phyloP scores from a whole-genome alignment of 1,140 invertebrate genomes.

The Dysdera silvatica region DNA sequence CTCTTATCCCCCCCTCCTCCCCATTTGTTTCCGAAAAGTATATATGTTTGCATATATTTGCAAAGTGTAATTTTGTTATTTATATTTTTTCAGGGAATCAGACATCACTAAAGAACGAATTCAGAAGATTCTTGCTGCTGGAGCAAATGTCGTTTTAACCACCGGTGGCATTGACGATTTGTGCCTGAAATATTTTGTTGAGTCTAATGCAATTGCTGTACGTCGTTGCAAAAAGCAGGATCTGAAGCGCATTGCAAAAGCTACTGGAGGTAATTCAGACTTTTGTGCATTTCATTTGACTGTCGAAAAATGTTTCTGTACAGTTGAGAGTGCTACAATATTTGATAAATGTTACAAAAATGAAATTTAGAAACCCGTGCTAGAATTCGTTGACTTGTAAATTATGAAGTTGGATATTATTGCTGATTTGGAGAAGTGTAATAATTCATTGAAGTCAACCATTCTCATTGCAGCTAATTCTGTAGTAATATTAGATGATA shows the following conservation, averaged over 20 bases:
- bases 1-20: too few species aligned
- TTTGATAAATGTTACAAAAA: too few species aligned
- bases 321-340: too few species aligned
- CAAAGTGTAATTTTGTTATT: background rate
- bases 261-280: slow-evolving; percentile 65
- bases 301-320: too few species aligned
- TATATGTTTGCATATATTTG: slow-evolving; percentile 3
- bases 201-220: slow-evolving; percentile 94
- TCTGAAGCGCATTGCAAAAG: slow-evolving; percentile 92
- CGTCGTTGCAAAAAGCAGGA: slow-evolving; percentile 92
- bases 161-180: slow-evolving; percentile 98
- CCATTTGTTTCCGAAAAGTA: too few species aligned
- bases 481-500: too few species aligned
- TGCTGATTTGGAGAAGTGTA: too few species aligned
- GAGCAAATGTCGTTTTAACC: slow-evolving; percentile 91
- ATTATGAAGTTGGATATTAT: too few species aligned
- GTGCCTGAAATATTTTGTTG: slow-evolving; percentile 97
- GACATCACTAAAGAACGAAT: slow-evolving; percentile 98
- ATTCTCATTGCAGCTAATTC: too few species aligned
- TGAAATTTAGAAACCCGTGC: too few species aligned
- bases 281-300: background rate
- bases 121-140: slow-evolving; percentile 85
- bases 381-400: too few species aligned
- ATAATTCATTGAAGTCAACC: too few species aligned
- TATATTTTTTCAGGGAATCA: slow-evolving; percentile 60